These are phyloP conservation scores for Beroe ovata DNA, from an alignment of 37 sponge, comb jelly and placozoan species.

Conservation along the genomic window DNA sequence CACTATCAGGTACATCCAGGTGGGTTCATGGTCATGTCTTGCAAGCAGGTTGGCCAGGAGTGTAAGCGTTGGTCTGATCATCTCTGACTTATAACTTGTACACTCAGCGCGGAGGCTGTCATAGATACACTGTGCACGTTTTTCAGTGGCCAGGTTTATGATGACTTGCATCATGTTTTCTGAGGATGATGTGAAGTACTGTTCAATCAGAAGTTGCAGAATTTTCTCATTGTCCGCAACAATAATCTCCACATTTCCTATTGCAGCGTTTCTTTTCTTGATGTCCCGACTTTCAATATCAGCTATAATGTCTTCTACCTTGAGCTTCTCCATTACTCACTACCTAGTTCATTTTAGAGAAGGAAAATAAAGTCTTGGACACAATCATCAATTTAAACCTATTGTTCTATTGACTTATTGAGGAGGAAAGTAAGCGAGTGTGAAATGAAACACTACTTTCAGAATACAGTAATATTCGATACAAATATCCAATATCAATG, in stretches of 20 bases:
- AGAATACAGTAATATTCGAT: no score
- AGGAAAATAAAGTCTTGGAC: no score
- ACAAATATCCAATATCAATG: no score
- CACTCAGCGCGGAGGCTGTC: not conserved
- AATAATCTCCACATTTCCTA: not conserved
- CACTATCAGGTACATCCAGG: slow-evolving; percentile 53
- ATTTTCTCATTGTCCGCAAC: slow-evolving; percentile 36
- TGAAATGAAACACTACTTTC: no score
- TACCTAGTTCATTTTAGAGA: no score
- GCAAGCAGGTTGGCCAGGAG: not conserved
- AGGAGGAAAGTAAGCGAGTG: no score
- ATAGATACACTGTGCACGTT: not conserved
- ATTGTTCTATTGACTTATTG: no score
- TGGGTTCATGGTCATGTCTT: slow-evolving; percentile 16
- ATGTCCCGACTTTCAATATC: slow-evolving; percentile 3
- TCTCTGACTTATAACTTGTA: not conserved
- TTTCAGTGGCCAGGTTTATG: slow-evolving; percentile 13
- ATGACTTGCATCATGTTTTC: slow-evolving; percentile 60
- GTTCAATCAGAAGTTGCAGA: slow-evolving; percentile 34
- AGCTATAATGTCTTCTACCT: not conserved
- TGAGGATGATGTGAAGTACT: slow-evolving; percentile 6
- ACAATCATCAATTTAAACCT: no score
- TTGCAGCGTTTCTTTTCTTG: slow-evolving; percentile 25
- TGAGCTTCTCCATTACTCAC: slow-evolving; percentile 33
- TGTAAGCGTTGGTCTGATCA: not conserved